phyloP scores from a whole-genome alignment of 2,113 vertebrate species.

The Microcebus griseorufus region DNA sequence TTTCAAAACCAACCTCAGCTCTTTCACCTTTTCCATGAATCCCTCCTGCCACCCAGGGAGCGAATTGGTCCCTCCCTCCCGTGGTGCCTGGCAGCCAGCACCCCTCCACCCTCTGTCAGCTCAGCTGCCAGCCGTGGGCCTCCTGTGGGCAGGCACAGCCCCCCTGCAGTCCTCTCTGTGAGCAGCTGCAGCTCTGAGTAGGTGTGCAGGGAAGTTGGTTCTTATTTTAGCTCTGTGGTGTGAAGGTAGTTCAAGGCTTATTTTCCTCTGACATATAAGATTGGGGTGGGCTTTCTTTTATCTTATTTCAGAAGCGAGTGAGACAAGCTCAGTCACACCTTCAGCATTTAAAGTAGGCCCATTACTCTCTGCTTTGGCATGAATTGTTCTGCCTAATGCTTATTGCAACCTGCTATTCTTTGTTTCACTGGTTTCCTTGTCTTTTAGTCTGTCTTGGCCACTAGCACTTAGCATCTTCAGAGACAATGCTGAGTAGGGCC shows the following conservation, averaged over 20 bases:
- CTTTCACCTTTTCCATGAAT: neutral
- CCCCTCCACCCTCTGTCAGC: neutral
- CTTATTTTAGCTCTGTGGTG: conserved; percentile 35
- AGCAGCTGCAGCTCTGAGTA: neutral
- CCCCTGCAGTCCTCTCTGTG: neutral
- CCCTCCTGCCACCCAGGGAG: neutral
- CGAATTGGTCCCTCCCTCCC: neutral
- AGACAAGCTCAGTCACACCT: neutral
- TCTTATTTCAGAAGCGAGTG: neutral
- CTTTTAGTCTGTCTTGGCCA: neutral
- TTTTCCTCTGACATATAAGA: neutral
- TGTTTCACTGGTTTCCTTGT: neutral
- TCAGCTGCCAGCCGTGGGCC: neutral
- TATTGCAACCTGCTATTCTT: neutral
- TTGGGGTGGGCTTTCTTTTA: neutral
- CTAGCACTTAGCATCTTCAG: neutral
- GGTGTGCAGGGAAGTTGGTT: neutral
- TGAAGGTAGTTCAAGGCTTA: neutral
- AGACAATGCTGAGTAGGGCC: neutral
- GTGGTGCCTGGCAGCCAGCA: neutral
- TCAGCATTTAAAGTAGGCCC: neutral
- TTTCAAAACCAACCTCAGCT: neutral
- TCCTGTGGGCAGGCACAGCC: rapidly evolving
- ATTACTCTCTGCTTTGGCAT: rapidly evolving
- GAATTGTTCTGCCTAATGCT: neutral